Evolutionary conservation across 1,140 invertebrate species (phyloP).

Genomic region (Chironomus tepperi): DNA sequence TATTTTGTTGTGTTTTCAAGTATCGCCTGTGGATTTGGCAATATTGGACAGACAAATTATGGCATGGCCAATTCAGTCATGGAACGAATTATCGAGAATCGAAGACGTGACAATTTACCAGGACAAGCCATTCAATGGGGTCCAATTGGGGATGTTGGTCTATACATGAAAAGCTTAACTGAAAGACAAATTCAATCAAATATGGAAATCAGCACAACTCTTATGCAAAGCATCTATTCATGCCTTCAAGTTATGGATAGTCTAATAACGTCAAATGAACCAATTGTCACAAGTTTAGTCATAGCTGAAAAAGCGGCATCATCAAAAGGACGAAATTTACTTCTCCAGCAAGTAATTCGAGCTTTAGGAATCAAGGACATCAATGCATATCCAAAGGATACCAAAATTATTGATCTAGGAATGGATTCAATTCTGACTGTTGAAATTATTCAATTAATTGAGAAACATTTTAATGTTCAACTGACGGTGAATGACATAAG

Average conservation of each 20-base stretch:
- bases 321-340: constrained; percentile 30
- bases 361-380: neutral
- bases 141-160: constrained; percentile 56
- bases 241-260: constrained; percentile 55
- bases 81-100: constrained; percentile 49
- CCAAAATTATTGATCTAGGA: neutral
- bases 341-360: neutral
- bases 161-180: constrained; percentile 44
- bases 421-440: neutral
- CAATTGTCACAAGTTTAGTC: constrained; percentile 65
- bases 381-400: neutral
- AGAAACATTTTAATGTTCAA: neutral
- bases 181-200: constrained; percentile 27
- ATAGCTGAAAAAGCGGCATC: constrained; percentile 52
- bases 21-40: constrained; percentile 65
- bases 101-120: constrained; percentile 43
- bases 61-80: constrained; percentile 52
- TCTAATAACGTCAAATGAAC: constrained; percentile 52
- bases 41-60: constrained; percentile 47
- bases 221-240: constrained; percentile 66
- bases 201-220: constrained; percentile 57
- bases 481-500: neutral
- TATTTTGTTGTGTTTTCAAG: constrained; percentile 65
- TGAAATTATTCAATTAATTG: neutral
- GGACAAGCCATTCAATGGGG: constrained; percentile 52